A percentile compares a stretch with the other conserved stretches of the same genome.
phyloP scores from a whole-genome alignment of 2,113 vertebrate genomes.

The Dinomys branickii region DNA sequence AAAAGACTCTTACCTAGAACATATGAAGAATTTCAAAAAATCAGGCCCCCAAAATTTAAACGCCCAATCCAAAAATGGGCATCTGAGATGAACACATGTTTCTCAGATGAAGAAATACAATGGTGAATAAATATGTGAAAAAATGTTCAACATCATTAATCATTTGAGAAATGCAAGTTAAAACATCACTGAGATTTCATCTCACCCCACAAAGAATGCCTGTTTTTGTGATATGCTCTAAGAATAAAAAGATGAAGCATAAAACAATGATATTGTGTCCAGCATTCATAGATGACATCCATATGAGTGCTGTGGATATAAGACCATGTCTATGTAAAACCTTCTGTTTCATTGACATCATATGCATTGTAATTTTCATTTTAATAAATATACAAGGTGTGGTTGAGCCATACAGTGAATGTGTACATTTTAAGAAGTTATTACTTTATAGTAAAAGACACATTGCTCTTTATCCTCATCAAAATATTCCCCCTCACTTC shows the following conservation, averaged over 20 bases:
- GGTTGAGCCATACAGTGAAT: not conserved
- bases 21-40: too few species aligned
- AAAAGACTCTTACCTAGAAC: too few species aligned
- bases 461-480: not conserved
- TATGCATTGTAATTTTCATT: not conserved
- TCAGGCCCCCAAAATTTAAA: too few species aligned
- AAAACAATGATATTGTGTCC: not conserved
- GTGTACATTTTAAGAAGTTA: not conserved
- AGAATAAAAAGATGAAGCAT: not conserved
- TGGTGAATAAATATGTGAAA: too few species aligned
- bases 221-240: not conserved
- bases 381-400: not conserved
- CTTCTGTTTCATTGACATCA: not conserved
- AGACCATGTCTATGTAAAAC: not conserved
- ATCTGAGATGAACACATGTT: too few species aligned
- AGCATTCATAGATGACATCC: not conserved
- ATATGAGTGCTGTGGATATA: not conserved
- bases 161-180: too few species aligned
- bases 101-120: too few species aligned
- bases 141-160: too few species aligned
- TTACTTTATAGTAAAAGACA: not conserved
- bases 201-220: too few species aligned
- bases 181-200: too few species aligned
- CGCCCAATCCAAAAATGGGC: too few species aligned
- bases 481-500: not conserved